A percentile compares a stretch with the other conserved stretches of the same genome.
phyloP scores from a whole-genome alignment of 2,888 invertebrate species.

The Cyrtodaria siliqua region DNA sequence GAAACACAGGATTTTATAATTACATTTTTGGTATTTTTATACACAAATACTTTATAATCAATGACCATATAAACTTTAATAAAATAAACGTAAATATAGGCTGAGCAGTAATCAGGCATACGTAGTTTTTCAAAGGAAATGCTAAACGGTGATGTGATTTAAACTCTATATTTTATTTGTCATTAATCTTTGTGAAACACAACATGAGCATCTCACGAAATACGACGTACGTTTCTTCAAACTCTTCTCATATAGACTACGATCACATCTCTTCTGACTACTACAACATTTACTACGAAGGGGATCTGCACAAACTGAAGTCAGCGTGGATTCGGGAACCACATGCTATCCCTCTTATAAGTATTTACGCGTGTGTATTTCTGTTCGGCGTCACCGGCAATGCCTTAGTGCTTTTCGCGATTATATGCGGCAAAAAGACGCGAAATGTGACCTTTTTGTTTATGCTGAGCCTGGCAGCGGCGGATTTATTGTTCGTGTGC shows the following conservation, averaged over 20 bases:
- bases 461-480: conserved; percentile 83
- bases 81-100: not conserved
- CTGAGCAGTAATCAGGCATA: too few species aligned
- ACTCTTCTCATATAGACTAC: not conserved
- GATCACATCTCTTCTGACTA: conserved; percentile 17
- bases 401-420: conserved; percentile 86
- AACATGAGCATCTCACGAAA: not conserved
- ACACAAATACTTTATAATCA: too few species aligned
- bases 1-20: too few species aligned
- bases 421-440: conserved; percentile 84
- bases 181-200: not conserved
- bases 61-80: too few species aligned
- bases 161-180: too few species aligned
- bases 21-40: too few species aligned
- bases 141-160: not conserved
- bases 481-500: conserved; percentile 86
- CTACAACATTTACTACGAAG: conserved; percentile 59
- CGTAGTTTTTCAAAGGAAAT: not conserved
- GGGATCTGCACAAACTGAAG: conserved; percentile 57
- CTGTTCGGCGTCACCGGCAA: conserved; percentile 87
- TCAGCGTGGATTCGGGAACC: conserved; percentile 61
- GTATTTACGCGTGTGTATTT: conserved; percentile 78
- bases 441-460: conserved; percentile 83
- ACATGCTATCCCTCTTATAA: conserved; percentile 76
- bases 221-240: too few species aligned